A percentile compares a stretch with the other conserved stretches of the same genome.
phyloP scores from a whole-genome alignment of 2,888 invertebrate genomes.

The Poecilobothrus nobilitatus region DNA sequence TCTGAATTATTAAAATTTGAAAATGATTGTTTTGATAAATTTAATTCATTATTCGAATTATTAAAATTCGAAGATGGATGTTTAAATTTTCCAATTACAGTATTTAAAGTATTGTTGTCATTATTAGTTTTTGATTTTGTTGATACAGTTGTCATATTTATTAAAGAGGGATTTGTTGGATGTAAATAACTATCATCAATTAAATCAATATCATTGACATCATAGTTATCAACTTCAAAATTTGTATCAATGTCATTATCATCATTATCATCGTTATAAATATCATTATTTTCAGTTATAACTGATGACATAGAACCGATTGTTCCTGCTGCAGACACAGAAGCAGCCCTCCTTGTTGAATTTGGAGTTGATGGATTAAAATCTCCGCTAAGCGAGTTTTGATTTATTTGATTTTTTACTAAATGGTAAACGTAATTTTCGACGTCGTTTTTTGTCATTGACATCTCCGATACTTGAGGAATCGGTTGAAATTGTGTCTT shows the following conservation, averaged over 20 bases:
- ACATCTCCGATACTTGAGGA: conserved; percentile 26
- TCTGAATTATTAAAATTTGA: not conserved
- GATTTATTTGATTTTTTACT: conserved; percentile 30
- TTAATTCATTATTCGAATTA: too few species aligned
- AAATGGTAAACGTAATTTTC: conserved; percentile 32
- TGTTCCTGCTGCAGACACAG: too few species aligned
- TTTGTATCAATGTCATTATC: not conserved
- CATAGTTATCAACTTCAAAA: not conserved
- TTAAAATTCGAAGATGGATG: too few species aligned
- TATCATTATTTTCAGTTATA: not conserved
- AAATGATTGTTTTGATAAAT: too few species aligned
- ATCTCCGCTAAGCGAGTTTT: conserved; percentile 26
- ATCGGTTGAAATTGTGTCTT: conserved; percentile 26
- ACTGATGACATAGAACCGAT: too few species aligned
- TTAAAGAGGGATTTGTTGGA: not conserved
- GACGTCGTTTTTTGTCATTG: conserved; percentile 29
- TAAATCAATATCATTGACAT: not conserved
- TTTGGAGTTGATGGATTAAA: not conserved
- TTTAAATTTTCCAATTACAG: too few species aligned
- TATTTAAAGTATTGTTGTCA: not conserved
- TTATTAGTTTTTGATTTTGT: not conserved
- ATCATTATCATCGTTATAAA: not conserved
- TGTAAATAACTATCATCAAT: not conserved
- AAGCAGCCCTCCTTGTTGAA: not conserved
- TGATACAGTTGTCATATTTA: not conserved